Evolutionary conservation across 2,797 vertebrate species (phyloP), one percentile per base, ranked within the genome.

Genomic region (Enteromius viviparus): DNA sequence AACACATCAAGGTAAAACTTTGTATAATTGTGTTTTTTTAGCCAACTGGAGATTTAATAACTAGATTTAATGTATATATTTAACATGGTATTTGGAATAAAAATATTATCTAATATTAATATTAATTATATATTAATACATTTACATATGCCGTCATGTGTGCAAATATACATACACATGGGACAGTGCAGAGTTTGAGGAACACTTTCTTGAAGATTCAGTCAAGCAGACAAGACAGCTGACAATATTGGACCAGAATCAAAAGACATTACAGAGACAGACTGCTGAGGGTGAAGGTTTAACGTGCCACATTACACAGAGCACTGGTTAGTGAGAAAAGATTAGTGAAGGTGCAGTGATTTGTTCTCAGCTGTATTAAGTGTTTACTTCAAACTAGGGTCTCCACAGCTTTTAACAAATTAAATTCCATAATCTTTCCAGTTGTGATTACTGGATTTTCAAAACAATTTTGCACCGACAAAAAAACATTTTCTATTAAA

Each of bases 171-270:
- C 14, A 8, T 32, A 8, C 29, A 17, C 62, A 19, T 3, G 60
- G 26, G 60, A 64, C 6, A 26, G 14, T 6, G 58, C 12, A 23
- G 47, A 26, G 53, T 60, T 42, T 64, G 15, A 64, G 9, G 26
- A 58, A 58, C 12, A 21, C 14, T 47, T 80, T 12, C 4, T 23
- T 34, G 7, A 11, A 3, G 21, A 49, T 49, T 32, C 8, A 45
- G 42, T 23, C 55, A 65, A 64, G 79, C 58, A 45, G 34, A 80
- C 19, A 37, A 60, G 14, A 42, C 60, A 58, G 53, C n/a, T 65
- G 60, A 32, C 26, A 80, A 32, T 23, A 80, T 58, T 80, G 17
- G 21, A 81, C 64, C 11, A 23, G 29, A 74, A 37, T 74, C n/a
- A 40, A 15, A 12, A 14, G 21, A 64, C 40, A 62, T 11, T 17